phyloP scores from a whole-genome alignment of 92 coral and sea anemone genomes.

The Chrysogorgia sp. region DNA sequence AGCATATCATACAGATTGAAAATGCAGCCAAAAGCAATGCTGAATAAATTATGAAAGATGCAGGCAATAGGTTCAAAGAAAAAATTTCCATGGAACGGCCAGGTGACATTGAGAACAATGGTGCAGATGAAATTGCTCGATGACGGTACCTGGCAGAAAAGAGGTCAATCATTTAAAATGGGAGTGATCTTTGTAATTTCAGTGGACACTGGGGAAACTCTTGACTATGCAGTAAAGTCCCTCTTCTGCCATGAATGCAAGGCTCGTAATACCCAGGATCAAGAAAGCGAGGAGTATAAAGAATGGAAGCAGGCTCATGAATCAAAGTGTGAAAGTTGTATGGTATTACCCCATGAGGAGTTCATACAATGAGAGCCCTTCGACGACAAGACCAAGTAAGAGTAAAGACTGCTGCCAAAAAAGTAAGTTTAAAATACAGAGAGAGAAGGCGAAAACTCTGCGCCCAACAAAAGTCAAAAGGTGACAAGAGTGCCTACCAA shows the following conservation, averaged over 20 bases:
- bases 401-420: slow-evolving; percentile 54
- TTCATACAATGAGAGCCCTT: slow-evolving; percentile 51
- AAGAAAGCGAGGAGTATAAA: slow-evolving; percentile 38
- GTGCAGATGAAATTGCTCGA: slow-evolving; percentile 32
- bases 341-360: slow-evolving; percentile 51
- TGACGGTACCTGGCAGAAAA: slow-evolving; percentile 69
- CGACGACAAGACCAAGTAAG: slow-evolving; percentile 50
- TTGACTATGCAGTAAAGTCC: too few relatives aligned
- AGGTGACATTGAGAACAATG: slow-evolving; percentile 23
- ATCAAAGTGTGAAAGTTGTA: slow-evolving; percentile 45
- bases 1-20: slow-evolving; percentile 49
- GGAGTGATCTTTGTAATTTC: too few relatives aligned
- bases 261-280: slow-evolving; percentile 37
- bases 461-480: slow-evolving; percentile 41
- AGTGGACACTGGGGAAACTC: too few relatives aligned
- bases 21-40: slow-evolving; percentile 40
- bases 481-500: slow-evolving; percentile 41
- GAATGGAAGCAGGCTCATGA: slow-evolving; percentile 60
- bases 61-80: slow-evolving; percentile 21
- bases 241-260: slow-evolving; percentile 62
- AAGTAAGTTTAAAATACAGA: slow-evolving; percentile 49
- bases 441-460: slow-evolving; percentile 46
- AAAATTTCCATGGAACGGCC: slow-evolving; percentile 8
- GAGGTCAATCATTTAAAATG: slow-evolving; percentile 67
- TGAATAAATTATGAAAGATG: slow-evolving; percentile 14